Percentiles rank a stretch among this genome's conserved stretches.
Conservation (phyloP, 2,113 vertebrate species). For the Ictalurus punctatus region DNA sequence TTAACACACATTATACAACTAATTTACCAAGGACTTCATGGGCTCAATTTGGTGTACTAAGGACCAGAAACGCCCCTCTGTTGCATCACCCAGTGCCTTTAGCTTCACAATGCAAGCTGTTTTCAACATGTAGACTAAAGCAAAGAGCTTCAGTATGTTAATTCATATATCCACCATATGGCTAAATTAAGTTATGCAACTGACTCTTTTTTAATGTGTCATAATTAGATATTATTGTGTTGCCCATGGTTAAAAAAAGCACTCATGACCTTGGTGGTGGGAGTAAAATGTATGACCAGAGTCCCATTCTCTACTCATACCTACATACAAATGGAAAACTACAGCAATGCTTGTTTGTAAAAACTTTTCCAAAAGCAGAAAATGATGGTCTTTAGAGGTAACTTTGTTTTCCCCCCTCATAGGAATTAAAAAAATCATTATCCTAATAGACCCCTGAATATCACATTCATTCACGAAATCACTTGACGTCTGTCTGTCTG, state of each 20-base stretch:
- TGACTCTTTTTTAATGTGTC: background rate
- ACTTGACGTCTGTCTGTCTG: background rate
- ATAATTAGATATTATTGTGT: background rate
- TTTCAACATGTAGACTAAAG: background rate
- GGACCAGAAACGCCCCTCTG: background rate
- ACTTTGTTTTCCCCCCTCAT: background rate
- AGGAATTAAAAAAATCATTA: constrained; percentile 2
- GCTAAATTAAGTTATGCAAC: constrained; percentile 7
- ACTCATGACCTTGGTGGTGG: background rate
- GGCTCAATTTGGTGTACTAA: background rate
- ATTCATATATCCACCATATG: background rate
- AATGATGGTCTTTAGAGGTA: background rate
- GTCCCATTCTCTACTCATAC: background rate
- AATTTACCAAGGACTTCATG: background rate
- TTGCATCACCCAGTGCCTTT: background rate
- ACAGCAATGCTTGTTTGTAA: background rate
- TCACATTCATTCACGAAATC: background rate
- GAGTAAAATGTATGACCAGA: background rate
- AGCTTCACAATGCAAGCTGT: background rate
- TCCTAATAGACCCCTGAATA: background rate
- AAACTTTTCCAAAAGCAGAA: background rate
- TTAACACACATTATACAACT: background rate
- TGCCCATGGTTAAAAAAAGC: background rate
- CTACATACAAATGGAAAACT: constrained; percentile 20
- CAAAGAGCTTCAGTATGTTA: background rate